Evolutionary conservation across 2,113 vertebrate genomes (phyloP).

Genomic region (Brachypodius melanocephalos): DNA sequence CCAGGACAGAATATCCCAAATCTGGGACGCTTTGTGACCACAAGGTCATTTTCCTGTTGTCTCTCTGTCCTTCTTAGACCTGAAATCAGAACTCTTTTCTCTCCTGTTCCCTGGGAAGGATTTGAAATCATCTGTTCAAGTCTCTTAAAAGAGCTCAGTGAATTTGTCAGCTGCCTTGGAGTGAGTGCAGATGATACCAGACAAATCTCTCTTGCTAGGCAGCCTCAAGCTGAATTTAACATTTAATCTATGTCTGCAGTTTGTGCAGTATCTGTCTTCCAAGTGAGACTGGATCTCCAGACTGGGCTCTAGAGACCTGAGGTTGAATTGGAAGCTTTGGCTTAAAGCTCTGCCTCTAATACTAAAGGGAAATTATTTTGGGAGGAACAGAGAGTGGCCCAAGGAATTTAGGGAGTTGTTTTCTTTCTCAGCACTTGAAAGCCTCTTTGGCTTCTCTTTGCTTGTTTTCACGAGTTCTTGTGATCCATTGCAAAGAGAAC

Average conservation of each 20-base stretch:
- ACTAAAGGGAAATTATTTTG: not conserved
- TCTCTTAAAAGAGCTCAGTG: not conserved
- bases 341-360: not conserved
- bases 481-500: not conserved
- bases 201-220: not conserved
- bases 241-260: not conserved
- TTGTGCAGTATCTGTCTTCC: not conserved
- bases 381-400: not conserved
- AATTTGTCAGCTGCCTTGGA: not conserved
- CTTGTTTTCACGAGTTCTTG: not conserved
- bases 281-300: not conserved
- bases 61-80: not conserved
- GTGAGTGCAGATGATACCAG: not conserved
- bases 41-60: not conserved
- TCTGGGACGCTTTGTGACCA: not conserved
- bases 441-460: not conserved
- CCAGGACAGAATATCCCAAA: not conserved
- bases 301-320: not conserved
- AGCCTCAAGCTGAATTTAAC: not conserved
- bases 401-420: conserved; percentile 1
- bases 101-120: not conserved
- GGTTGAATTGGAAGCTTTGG: not conserved
- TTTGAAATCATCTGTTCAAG: not conserved
- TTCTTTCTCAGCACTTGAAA: conserved; percentile 11
- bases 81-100: not conserved